Percentiles rank a stretch among this genome's conserved stretches.
phyloP scores from a whole-genome alignment of 2,888 invertebrate genomes.

The Brenthis daphne region DNA sequence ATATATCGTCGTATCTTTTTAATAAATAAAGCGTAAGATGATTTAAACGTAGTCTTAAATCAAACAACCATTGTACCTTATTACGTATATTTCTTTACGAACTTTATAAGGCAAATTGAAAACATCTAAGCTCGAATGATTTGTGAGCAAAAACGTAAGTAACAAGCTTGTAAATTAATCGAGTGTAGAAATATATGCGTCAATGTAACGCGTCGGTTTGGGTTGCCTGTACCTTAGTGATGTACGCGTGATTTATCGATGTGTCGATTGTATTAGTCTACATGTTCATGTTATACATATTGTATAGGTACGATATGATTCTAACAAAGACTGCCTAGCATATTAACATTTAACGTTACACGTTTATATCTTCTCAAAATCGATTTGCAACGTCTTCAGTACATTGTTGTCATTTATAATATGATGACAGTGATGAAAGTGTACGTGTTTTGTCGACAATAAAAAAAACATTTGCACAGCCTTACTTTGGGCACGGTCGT shows the following conservation, averaged over 20 bases:
- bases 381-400: neutral
- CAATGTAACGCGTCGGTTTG: slow-evolving; percentile 59
- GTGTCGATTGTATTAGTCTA: slow-evolving; percentile 33
- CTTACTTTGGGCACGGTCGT: slow-evolving; percentile 52
- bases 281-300: slow-evolving; percentile 24
- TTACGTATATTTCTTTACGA: neutral
- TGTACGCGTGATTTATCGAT: slow-evolving; percentile 68
- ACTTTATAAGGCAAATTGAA: neutral
- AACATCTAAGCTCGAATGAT: slow-evolving; percentile 48
- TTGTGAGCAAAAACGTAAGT: slow-evolving; percentile 66
- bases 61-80: too few species aligned
- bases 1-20: too few species aligned
- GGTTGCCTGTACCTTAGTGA: slow-evolving; percentile 52
- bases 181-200: slow-evolving; percentile 69
- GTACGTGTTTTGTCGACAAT: slow-evolving; percentile 14
- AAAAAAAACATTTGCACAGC: slow-evolving; percentile 29
- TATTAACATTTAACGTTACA: too few species aligned
- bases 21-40: too few species aligned
- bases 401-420: neutral
- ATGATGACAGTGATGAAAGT: neutral
- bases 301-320: neutral
- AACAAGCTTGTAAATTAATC: slow-evolving; percentile 72
- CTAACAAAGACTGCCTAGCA: neutral
- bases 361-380: too few species aligned
- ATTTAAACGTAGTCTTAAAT: too few species aligned